Evolutionary conservation across 2,888 invertebrate species (phyloP).

Genomic region (Dynastes tityus): DNA sequence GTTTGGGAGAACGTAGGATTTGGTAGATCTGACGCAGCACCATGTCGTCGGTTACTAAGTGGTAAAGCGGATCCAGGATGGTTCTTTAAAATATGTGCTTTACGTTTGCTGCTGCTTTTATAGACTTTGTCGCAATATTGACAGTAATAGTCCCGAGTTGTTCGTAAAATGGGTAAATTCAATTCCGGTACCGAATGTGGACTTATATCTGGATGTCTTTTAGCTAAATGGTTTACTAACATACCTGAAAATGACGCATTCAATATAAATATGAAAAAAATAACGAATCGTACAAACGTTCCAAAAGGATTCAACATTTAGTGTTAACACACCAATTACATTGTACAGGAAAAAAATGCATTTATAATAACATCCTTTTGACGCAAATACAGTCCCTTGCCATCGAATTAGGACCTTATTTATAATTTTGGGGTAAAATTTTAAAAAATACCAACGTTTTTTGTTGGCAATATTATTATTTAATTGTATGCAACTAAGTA

Average conservation of each 20-base stretch:
- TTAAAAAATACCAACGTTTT: no score
- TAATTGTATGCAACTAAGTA: no score
- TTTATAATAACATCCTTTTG: no score
- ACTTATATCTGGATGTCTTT: conserved; percentile 79
- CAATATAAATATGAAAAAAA: conserved; percentile 7
- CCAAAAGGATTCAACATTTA: no score
- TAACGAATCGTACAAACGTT: background rate
- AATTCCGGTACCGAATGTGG: conserved; percentile 81
- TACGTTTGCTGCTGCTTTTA: conserved; percentile 88
- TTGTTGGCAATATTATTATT: no score
- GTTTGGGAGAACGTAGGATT: conserved; percentile 80
- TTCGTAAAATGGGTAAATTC: conserved; percentile 83
- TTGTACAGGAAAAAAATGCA: no score
- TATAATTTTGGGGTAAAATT: no score
- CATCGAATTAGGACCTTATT: no score
- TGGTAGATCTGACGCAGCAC: conserved; percentile 70
- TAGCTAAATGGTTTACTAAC: conserved; percentile 89
- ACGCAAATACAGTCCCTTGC: no score
- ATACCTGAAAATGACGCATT: conserved; percentile 68
- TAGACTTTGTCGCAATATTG: conserved; percentile 88
- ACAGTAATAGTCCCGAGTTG: conserved; percentile 87
- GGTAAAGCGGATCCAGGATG: conserved; percentile 86
- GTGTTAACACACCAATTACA: no score
- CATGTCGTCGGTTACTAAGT: conserved; percentile 69
- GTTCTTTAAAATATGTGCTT: conserved; percentile 85